Conservation (phyloP, 1,140 invertebrate genomes). For the Anagrus nilaparvatae region DNA sequence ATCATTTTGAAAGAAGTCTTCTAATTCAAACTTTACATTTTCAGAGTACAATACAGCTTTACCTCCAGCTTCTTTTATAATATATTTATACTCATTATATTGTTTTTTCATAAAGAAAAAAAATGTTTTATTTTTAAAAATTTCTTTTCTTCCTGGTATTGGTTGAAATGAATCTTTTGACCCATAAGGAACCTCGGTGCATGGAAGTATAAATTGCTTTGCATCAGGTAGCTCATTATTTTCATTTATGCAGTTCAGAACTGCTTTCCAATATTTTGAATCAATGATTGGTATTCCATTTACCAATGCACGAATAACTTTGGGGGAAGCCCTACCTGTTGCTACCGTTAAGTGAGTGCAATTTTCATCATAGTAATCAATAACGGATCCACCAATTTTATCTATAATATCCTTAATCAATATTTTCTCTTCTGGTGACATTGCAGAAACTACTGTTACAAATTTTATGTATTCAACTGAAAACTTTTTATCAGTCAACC, state of each 20-base stretch:
- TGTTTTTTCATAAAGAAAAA: slow-evolving; percentile 7
- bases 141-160: slow-evolving; percentile 2
- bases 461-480: slow-evolving; percentile 8
- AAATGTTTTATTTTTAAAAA: slow-evolving; percentile 11
- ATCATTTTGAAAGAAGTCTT: not conserved
- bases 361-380: slow-evolving; percentile 7
- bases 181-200: slow-evolving; percentile 11
- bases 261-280: slow-evolving; percentile 10
- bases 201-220: slow-evolving; percentile 1
- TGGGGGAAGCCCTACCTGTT: slow-evolving; percentile 6
- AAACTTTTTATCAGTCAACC: not conserved
- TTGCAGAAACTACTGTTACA: slow-evolving; percentile 9
- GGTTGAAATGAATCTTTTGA: slow-evolving; percentile 11
- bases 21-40: not conserved
- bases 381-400: slow-evolving; percentile 6
- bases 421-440: slow-evolving; percentile 2
- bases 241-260: slow-evolving; percentile 3
- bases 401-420: slow-evolving; percentile 9
- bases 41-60: not conserved
- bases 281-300: slow-evolving; percentile 9
- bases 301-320: slow-evolving; percentile 9
- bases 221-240: slow-evolving; percentile 10
- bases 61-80: slow-evolving; percentile 11
- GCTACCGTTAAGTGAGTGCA: slow-evolving; percentile 13
- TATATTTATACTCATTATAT: slow-evolving; percentile 10